Evolutionary conservation across 2,888 invertebrate species (phyloP).

Genomic region (Tiliacea citrago): DNA sequence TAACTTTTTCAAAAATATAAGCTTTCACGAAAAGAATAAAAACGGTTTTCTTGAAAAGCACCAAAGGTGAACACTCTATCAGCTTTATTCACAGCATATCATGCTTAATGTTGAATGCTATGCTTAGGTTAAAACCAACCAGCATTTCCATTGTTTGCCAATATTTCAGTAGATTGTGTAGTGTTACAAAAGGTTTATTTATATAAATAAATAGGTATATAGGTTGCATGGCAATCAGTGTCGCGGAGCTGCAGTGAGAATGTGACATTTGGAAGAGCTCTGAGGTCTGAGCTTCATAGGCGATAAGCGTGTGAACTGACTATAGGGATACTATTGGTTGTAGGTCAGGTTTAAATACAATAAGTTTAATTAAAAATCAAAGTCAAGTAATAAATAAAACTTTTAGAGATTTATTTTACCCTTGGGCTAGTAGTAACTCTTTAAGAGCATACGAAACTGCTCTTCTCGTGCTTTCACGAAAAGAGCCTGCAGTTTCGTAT

Average conservation of each 20-base stretch:
- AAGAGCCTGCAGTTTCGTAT: too few relatives aligned
- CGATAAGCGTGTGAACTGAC: slow-evolving; percentile 58
- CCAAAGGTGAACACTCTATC: background rate
- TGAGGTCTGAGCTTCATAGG: slow-evolving; percentile 24
- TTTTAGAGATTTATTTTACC: too few relatives aligned
- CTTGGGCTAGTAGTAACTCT: too few relatives aligned
- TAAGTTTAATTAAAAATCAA: too few relatives aligned
- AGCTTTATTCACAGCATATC: background rate
- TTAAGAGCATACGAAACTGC: too few relatives aligned
- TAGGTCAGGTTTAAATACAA: background rate
- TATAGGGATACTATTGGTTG: slow-evolving; percentile 43
- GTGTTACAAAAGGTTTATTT: slow-evolving; percentile 22
- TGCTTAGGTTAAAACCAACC: background rate
- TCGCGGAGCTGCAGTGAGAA: slow-evolving; percentile 49
- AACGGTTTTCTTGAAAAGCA: background rate
- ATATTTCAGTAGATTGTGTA: background rate
- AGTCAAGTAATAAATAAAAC: too few relatives aligned
- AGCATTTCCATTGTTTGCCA: slow-evolving; percentile 12
- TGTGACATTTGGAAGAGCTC: slow-evolving; percentile 58
- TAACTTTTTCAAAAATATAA: background rate
- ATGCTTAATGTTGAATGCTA: background rate
- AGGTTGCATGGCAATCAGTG: slow-evolving; percentile 41
- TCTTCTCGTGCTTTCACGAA: too few relatives aligned
- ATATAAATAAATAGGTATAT: slow-evolving; percentile 33
- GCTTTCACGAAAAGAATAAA: background rate